Percentiles rank a stretch among this genome's conserved stretches.
Conservation (phyloP, 2,797 vertebrate genomes). For the Fratercula arctica region DNA sequence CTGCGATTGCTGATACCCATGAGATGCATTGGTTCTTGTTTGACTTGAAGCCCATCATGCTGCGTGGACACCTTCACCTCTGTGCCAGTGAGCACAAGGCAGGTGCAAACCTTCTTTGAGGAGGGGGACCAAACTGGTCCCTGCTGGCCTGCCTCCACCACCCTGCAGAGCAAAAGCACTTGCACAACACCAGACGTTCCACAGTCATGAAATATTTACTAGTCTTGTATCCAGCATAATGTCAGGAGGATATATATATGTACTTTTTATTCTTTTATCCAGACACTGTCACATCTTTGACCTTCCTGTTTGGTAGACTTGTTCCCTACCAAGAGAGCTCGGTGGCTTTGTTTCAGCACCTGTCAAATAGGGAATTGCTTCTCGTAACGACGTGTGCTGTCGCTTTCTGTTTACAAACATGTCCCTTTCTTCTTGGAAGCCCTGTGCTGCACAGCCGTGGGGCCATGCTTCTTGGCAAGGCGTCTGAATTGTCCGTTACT, state of each 20-base stretch:
- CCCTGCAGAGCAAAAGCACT: not conserved
- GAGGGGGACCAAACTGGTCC: not conserved
- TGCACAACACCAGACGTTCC: not conserved
- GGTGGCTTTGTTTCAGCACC: slow-evolving; percentile 3
- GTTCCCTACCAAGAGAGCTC: not conserved
- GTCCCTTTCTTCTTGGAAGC: slow-evolving; percentile 41
- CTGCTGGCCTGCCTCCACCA: not conserved
- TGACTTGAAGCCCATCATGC: not conserved
- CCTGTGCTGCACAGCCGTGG: not conserved
- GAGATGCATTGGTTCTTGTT: not conserved
- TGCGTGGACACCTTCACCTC: accelerated
- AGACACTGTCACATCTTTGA: not conserved
- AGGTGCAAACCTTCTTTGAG: not conserved
- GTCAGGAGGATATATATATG: not conserved
- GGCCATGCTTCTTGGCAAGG: slow-evolving; percentile 30
- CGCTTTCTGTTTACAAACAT: slow-evolving; percentile 12
- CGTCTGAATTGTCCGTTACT: slow-evolving; percentile 13
- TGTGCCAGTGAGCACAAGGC: not conserved
- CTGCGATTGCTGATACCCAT: not conserved
- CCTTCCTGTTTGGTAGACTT: slow-evolving; percentile 45
- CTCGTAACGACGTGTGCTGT: not conserved
- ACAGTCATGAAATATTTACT: not conserved
- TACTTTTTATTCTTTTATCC: not conserved
- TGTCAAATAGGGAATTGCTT: not conserved
- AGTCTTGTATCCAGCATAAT: not conserved